Base-by-base conservation (phyloP, 2,888 invertebrate genomes). In the Plagodis dolabraria region DNA sequence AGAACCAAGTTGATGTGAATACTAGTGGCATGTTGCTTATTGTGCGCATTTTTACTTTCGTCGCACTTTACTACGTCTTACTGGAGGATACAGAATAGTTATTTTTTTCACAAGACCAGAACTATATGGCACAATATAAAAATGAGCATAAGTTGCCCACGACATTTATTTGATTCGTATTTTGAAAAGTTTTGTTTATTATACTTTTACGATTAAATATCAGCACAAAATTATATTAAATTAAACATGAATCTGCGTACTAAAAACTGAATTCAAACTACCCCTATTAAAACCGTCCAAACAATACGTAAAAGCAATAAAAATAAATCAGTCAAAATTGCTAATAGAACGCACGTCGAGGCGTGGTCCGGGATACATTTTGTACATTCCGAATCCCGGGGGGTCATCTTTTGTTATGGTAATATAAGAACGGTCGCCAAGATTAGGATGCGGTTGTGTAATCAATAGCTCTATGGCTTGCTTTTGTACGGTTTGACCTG, bases 361-460 rank as follows among this genome's bases (percentile, higher is more conserved):
- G 83, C 80, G 84, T 81, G 78, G 82, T 75, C 70, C 60, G 66
- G 66, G 73, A 70, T 70, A 75, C 73, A 79, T 80, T 83, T 79
- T 75, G 76, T 77, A 77, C 74, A 68, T 79, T 77, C 71, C 65
- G 64, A 67, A 70, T 63, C 77, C 76, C 83, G 71, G 80, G 80
- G 86, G 86, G 84, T 82, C 81, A 79, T 53, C 78, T 65, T 77
- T 89, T 90, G 86, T 89, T 58, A 87, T 87, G 86, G 69, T 78
- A 85, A 87, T 83, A 67, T 65, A 49, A 60, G 61, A 67, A 63
- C 68, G 67, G 72, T 64, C 69, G 67, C 51, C 67, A 77, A 60
- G 79, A 73, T 81, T 76, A 76, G 70, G 79, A 82, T 79, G 77
- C 80, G 77, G 80, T 72, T 77, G 79, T 75, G 77, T 73, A 81